Evolutionary conservation across 1,140 invertebrate species (phyloP), one percentile per base, ranked within the genome.

Genomic region (Cydia pomonella): DNA sequence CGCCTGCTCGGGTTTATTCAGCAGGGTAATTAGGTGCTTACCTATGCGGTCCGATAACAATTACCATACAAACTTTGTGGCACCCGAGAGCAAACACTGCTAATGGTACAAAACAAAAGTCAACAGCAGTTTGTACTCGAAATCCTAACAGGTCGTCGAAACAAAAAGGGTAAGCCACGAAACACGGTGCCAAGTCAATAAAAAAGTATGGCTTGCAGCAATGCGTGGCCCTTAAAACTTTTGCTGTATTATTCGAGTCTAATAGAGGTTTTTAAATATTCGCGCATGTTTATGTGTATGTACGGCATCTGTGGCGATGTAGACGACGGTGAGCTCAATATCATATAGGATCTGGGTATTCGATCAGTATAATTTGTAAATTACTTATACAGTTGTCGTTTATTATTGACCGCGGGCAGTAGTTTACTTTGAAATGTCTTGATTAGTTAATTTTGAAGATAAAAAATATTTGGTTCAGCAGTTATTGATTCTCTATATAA

Each of bases 41-140:
- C 47, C 10, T 50, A 18, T 2, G 6, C 12, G 47, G 5, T 6
- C 6, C 13, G 41, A 44, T 44, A 44, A 44, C 41, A 12, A 16
- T 16, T 38, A 38, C 41, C 41, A 44, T 44, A 44, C 13, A 44
- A 50, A 50, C 16, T 50, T 47, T 16, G 44, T 16, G 16, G 44
- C 16, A 47, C n/a, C 47, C 47, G 16, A 50, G 47, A 50, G 47
- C 47, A 50, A 47, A 50, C 47, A 50, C 10, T 50, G 4, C 47
- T 50, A 50, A 50, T 50, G 47, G 16, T 18, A 50, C 47, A 50
- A 50, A 50, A 50, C 47, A 50, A 50, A 50, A 50, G 47, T 50
- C 47, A 50, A 50, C 47, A 50, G 47, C 47, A 50, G 47, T 50
- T n/a, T 18, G 47, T 50, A 18, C 47, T n/a, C 47, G n/a, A 50